These are phyloP conservation scores for Heliocidaris tuberculata DNA, from an alignment of 35 echinoderm and acorn worm species.

Conservation along the genomic window DNA sequence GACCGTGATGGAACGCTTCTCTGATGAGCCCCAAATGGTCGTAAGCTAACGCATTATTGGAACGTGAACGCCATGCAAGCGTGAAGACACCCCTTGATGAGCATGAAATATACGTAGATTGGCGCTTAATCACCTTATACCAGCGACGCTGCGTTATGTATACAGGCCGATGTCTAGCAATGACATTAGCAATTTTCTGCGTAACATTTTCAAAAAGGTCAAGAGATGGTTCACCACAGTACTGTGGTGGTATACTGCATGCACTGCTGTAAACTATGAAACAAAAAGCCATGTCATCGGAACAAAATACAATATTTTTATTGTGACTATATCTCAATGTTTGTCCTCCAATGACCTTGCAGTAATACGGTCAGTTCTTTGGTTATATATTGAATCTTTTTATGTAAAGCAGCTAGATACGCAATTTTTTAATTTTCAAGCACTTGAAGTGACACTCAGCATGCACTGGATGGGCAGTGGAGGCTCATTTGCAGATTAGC, in stretches of 20 bases:
- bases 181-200: background rate
- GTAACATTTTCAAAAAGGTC: background rate
- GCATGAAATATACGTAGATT: background rate
- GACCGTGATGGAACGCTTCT: constrained; percentile 7
- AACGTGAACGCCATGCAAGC: background rate
- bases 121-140: background rate
- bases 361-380: too few species aligned
- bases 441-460: too few species aligned
- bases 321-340: too few species aligned
- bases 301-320: too few species aligned
- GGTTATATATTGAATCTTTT: too few species aligned
- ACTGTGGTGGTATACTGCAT: background rate
- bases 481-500: too few species aligned
- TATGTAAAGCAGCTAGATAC: too few species aligned
- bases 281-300: too few species aligned
- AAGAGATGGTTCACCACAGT: background rate
- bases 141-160: background rate
- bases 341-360: too few species aligned
- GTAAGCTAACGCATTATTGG: background rate
- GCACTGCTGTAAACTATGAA: background rate
- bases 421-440: too few species aligned
- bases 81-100: background rate
- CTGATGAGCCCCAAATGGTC: background rate
- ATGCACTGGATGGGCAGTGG: too few species aligned
- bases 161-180: background rate